Evolutionary conservation across 2,888 invertebrate genomes (phyloP), one percentile per base, ranked within the genome.

Genomic region (Plagodis dolabraria): DNA sequence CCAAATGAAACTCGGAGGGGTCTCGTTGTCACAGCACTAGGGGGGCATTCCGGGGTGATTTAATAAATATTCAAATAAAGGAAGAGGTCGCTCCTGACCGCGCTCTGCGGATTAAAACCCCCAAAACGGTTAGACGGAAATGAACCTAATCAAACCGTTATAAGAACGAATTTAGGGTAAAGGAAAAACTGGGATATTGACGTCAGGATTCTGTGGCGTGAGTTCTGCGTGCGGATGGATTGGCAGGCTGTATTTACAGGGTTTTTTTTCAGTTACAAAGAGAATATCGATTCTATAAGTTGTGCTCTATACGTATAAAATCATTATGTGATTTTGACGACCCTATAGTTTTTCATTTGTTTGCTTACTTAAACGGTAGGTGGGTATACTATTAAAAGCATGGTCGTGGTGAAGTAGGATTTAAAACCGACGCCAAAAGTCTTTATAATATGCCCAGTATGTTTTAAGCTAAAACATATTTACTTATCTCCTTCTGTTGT

Each of bases 1-100:
- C 77, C 76, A 77, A 82, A 80, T 80, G 80, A 81, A 80, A 79
- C 69, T 74, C 67, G 65, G 74, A 74, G 77, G 64, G 71, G 70
- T 64, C 73, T 77, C 79, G 75, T 76, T 80, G 79, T 82, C 84
- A 82, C 79, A 77, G 81, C 77, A 81, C 76, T 75, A 76, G 65
- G 69, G 70, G 75, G 73, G 72, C 65, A 58, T 47, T 12, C 57
- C 47, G 57, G 53, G 69, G 67, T 72, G 69, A 82, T 86, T 85
- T 85, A 84, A 87, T 88, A 87, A 89, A 88, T 89, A 89, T 89
- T 89, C 86, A 88, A 85, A 88, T 84, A 83, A 79, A 82, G 79
- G 75, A 78, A 77, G 79, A 82, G 75, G 75, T 71, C 74, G 71
- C 74, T 70, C 68, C 67, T 65, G 68, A 72, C 68, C 68, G 64